phyloP scores from a whole-genome alignment of 2,888 invertebrate genomes.

The Eilema depressum region DNA sequence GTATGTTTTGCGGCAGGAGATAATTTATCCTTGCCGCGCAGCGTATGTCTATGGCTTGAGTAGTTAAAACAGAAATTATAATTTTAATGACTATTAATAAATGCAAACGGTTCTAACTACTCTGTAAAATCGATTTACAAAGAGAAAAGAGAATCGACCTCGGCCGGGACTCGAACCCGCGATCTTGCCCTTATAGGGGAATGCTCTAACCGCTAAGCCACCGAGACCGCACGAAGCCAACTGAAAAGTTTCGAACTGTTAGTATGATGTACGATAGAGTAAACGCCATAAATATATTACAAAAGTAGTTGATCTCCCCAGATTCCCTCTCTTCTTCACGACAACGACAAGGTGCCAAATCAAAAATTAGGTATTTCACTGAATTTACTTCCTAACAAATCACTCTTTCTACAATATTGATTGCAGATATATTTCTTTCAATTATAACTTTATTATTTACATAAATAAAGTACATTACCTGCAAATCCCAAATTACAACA shows the following conservation, averaged over 20 bases:
- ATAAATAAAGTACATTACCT: constrained; percentile 74
- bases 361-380: too few relatives aligned
- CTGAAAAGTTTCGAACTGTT: too few relatives aligned
- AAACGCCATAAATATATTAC: not conserved
- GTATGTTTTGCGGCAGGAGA: not conserved
- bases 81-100: not conserved
- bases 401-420: not conserved
- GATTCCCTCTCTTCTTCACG: not conserved
- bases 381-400: too few relatives aligned
- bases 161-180: too few relatives aligned
- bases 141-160: too few relatives aligned
- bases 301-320: not conserved
- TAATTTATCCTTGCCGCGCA: too few relatives aligned
- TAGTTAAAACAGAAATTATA: not conserved
- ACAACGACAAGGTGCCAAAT: not conserved
- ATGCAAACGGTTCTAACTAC: not conserved
- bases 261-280: too few relatives aligned
- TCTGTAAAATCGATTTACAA: not conserved
- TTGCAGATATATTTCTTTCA: too few relatives aligned
- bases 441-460: not conserved
- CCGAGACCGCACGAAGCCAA: too few relatives aligned
- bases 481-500: constrained; percentile 90
- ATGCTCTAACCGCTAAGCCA: too few relatives aligned
- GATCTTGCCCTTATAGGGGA: too few relatives aligned
- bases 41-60: too few relatives aligned